Evolutionary conservation across 2,888 invertebrate species (phyloP), one percentile per base, ranked within the genome.

Genomic region (Diarsia brunnea): DNA sequence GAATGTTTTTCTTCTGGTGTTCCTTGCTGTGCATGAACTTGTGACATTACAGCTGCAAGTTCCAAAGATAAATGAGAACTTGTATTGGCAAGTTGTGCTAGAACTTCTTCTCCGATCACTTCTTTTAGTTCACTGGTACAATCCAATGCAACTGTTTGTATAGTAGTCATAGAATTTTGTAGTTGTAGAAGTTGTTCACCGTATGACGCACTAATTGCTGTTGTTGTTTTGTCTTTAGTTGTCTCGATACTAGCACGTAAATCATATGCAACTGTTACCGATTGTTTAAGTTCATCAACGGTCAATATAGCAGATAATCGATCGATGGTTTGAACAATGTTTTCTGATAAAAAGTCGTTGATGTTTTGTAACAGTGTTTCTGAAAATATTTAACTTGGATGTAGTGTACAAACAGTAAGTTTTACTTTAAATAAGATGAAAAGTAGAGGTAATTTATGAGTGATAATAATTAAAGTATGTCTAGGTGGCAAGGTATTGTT

Each of bases 331-430:
- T 88, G 82, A 69, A 84, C 69, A 21, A 89, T 74, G 63, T 90
- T 84, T 21, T 90, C 88, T 4, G 89, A 87, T 74, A 91, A 81
- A 75, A 88, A 92, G n/a, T 89, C 87, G 69, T 91, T 86, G 79
- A 93, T 87, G 74, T 89, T 88, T 73, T 89, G 87, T 75, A 89
- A 78, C 14, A 88, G 84, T 82, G 79, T 84, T 55, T 86, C 87
- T 88, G 87, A 88, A 88, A 88, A 87, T 79, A 84, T 87, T 74
- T 84, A 86, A 85, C 24, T 66, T 47, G 43, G 4, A 81, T 84
- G 67, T 78, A 79, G 38, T 79, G 78, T 61, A 74, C n/a, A 38
- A 51, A 74, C 24, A 38, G 61, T 75, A 4, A 10, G 38, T 16
- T 51, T 63, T 19, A n/a, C 24, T 24, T 51, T 24, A 58, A 31